Conservation (phyloP, 2,797 vertebrate species). For the Lerista edwardsae region DNA sequence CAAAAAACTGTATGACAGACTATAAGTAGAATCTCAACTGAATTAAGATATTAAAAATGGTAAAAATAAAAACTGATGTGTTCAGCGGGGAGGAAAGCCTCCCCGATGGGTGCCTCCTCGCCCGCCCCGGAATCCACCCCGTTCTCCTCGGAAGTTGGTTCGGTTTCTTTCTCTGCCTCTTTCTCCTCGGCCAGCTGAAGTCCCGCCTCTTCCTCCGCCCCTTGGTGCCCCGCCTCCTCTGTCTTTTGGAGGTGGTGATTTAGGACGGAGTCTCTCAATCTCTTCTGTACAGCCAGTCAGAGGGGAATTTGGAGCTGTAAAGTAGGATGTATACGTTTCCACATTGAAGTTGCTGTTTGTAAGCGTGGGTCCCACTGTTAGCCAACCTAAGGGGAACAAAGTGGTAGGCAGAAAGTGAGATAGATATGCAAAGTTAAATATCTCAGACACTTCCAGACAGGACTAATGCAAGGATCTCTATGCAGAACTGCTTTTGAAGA, state of each 20-base stretch:
- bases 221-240: slow-evolving; percentile 89
- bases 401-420: slow-evolving; percentile 6
- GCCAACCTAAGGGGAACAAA: slow-evolving; percentile 84
- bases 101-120: slow-evolving; percentile 91
- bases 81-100: slow-evolving; percentile 88
- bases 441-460: neutral
- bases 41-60: slow-evolving; percentile 12
- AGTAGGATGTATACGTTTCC: slow-evolving; percentile 89
- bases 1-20: slow-evolving; percentile 7
- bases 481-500: too few species aligned
- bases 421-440: neutral
- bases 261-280: slow-evolving; percentile 95
- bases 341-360: slow-evolving; percentile 99
- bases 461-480: too few species aligned
- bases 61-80: neutral
- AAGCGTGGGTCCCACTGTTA: slow-evolving; percentile 95
- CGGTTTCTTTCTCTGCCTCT: slow-evolving; percentile 93
- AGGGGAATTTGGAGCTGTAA: slow-evolving; percentile 84
- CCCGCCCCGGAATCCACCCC: slow-evolving; percentile 91
- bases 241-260: slow-evolving; percentile 93
- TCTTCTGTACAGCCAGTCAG: slow-evolving; percentile 95
- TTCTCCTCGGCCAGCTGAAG: slow-evolving; percentile 88
- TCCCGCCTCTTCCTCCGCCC: slow-evolving; percentile 88
- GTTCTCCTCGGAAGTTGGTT: slow-evolving; percentile 92
- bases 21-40: slow-evolving; percentile 10